Conservation (phyloP, 2,888 invertebrate species). For the Drosophila rubida region DNA sequence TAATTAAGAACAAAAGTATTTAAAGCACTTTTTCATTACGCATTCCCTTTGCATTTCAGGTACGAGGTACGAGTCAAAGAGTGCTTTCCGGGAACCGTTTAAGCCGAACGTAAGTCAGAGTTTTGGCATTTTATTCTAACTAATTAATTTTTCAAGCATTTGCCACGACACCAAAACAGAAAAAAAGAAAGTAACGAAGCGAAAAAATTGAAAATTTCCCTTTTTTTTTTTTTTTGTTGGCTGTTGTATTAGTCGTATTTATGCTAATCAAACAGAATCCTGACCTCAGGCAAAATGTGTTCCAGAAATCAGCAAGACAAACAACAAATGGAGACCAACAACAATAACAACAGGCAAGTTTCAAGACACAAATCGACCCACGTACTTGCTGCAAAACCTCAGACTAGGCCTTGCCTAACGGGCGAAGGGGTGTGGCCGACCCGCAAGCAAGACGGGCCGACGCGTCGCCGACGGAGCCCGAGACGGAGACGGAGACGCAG, state of each 20-base stretch:
- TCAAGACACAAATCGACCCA: conserved; percentile 54
- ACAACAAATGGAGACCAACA: conserved; percentile 54
- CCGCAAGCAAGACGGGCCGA: neutral
- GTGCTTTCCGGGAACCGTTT: conserved; percentile 12
- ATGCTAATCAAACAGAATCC: conserved; percentile 80
- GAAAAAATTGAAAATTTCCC: conserved; percentile 28
- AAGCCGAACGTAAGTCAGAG: conserved; percentile 1
- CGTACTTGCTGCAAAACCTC: conserved; percentile 19
- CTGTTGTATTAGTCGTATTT: conserved; percentile 47
- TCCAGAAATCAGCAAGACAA: conserved; percentile 68
- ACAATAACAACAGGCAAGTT: conserved; percentile 4
- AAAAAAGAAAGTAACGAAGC: neutral
- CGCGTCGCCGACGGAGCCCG: no score
- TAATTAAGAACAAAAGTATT: conserved; percentile 61
- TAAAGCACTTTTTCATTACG: conserved; percentile 21
- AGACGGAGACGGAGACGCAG: neutral
- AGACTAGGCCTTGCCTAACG: conserved; percentile 20
- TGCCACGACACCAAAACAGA: neutral
- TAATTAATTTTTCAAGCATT: conserved; percentile 52
- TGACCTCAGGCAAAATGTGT: conserved; percentile 73
- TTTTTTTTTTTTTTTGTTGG: conserved; percentile 28
- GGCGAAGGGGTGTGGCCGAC: conserved; percentile 1
- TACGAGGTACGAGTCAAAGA: conserved; percentile 41
- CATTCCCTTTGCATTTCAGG: conserved; percentile 33
- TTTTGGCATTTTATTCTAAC: conserved; percentile 22